These are phyloP conservation scores for Dryobates pubescens DNA, from an alignment of 2,797 vertebrate genomes.

Conservation along the genomic window DNA sequence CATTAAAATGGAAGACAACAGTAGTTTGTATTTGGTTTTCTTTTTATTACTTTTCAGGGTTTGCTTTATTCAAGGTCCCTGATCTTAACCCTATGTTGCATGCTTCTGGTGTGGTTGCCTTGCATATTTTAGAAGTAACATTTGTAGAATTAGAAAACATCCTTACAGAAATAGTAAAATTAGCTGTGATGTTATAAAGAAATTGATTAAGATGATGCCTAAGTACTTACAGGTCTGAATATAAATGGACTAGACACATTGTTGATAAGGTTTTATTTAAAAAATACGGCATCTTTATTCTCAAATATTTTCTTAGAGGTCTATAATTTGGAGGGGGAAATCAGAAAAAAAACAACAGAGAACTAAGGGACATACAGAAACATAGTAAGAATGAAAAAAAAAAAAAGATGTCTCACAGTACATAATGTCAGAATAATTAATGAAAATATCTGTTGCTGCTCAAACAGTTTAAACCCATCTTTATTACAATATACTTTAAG, in stretches of 20 bases:
- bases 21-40: neutral
- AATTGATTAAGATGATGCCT: neutral
- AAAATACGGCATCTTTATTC: neutral
- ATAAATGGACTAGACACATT: neutral
- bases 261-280: neutral
- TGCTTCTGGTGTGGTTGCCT: neutral
- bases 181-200: neutral
- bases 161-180: neutral
- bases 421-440: conserved; percentile 62
- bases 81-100: neutral
- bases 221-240: neutral
- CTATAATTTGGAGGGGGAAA: neutral
- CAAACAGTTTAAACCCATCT: conserved; percentile 33
- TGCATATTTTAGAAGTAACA: neutral
- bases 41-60: neutral
- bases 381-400: conserved; percentile 9
- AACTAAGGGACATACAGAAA: neutral
- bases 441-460: conserved; percentile 55
- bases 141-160: neutral
- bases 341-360: neutral
- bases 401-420: conserved; percentile 1
- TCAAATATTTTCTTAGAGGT: neutral
- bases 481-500: conserved; percentile 30
- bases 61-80: neutral
- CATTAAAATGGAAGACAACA: neutral